phyloP scores from a whole-genome alignment of 53 echinoderm and acorn worm genomes.

The Arbacia lixula region DNA sequence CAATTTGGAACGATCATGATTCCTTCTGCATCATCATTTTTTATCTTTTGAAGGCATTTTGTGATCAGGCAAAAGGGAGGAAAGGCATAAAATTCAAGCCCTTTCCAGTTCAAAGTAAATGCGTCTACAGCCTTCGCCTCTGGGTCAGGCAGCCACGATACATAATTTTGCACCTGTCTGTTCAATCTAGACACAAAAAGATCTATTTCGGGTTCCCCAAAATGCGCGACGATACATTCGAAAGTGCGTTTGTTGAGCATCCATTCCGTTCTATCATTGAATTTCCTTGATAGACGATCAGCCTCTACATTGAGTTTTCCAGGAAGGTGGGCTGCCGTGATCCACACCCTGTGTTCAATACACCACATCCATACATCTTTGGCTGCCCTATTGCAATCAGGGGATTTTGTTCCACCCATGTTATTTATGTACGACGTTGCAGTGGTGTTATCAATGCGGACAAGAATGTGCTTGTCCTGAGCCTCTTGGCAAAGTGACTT shows the following conservation, averaged over 20 bases:
- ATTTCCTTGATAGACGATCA: constrained; percentile 52
- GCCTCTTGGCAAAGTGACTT: constrained; percentile 21
- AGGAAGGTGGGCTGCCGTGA: constrained; percentile 55
- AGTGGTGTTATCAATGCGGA: constrained; percentile 58
- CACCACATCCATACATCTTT: constrained; percentile 62
- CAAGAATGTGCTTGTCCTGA: constrained; percentile 13
- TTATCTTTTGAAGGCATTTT: constrained; percentile 55
- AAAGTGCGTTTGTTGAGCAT: constrained; percentile 47
- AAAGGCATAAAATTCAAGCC: constrained; percentile 59
- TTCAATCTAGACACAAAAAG: constrained; percentile 63
- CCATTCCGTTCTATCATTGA: constrained; percentile 67
- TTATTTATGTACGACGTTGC: constrained; percentile 58
- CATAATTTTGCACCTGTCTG: constrained; percentile 50
- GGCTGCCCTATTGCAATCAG: constrained; percentile 50
- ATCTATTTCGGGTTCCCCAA: constrained; percentile 42
- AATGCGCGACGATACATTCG: neutral
- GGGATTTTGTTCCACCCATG: constrained; percentile 57
- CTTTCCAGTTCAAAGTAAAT: constrained; percentile 57
- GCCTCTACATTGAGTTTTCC: constrained; percentile 54
- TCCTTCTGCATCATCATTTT: constrained; percentile 29
- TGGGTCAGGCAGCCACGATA: constrained; percentile 63
- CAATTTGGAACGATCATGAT: constrained; percentile 61
- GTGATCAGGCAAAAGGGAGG: constrained; percentile 49
- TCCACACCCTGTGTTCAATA: constrained; percentile 42
- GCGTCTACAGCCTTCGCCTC: constrained; percentile 56